Conservation (phyloP, 2,888 invertebrate species). For the Zhuqinia jingwanae region DNA sequence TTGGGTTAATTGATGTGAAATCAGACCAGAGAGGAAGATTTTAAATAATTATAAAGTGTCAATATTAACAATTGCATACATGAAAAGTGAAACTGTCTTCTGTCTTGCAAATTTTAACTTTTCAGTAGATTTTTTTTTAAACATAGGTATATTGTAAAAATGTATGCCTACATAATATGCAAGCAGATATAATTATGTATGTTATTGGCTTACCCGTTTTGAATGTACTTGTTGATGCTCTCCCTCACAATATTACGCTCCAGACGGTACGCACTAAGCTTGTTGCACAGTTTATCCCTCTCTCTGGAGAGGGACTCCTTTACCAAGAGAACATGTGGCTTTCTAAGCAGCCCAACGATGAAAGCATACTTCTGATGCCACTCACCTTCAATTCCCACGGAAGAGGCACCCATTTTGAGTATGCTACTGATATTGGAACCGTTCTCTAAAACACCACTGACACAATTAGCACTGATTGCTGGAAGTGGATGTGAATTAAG, state of each 20-base stretch:
- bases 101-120: too few relatives aligned
- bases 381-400: constrained; percentile 73
- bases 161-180: too few relatives aligned
- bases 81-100: too few relatives aligned
- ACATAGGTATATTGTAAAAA: too few relatives aligned
- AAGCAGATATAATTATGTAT: too few relatives aligned
- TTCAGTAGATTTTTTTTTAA: too few relatives aligned
- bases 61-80: too few relatives aligned
- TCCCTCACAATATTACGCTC: constrained; percentile 76
- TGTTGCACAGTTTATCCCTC: constrained; percentile 74
- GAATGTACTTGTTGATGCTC: constrained; percentile 72
- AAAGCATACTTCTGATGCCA: constrained; percentile 79
- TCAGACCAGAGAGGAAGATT: not conserved
- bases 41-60: not conserved
- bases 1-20: constrained; percentile 6
- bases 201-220: constrained; percentile 74
- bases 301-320: constrained; percentile 76
- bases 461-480: constrained; percentile 24
- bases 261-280: constrained; percentile 76
- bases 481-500: constrained; percentile 28
- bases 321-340: constrained; percentile 77
- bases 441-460: constrained; percentile 1
- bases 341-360: constrained; percentile 76
- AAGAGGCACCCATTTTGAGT: constrained; percentile 42
- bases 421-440: not conserved